These are phyloP conservation scores for Metacarcinus magister DNA, from an alignment of 2,888 invertebrate genomes.

Conservation along the genomic window DNA sequence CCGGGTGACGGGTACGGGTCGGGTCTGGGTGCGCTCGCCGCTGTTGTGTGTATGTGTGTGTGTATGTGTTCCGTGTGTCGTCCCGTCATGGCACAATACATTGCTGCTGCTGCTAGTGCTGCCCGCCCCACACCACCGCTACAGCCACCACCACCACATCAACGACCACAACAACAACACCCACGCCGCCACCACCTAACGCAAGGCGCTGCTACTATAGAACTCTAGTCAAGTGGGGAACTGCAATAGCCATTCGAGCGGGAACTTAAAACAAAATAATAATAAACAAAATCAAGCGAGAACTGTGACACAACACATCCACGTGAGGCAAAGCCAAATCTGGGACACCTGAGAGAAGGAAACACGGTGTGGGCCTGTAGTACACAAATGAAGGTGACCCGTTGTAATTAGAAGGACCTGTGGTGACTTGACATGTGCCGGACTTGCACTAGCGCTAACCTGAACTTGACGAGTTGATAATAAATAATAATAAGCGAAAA, in stretches of 20 bases:
- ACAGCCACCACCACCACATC: neutral
- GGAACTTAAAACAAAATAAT: neutral
- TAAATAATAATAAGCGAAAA: neutral
- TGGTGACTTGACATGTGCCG: conserved; percentile 3
- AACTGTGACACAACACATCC: neutral
- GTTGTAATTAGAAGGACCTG: neutral
- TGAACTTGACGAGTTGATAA: neutral
- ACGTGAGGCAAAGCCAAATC: neutral
- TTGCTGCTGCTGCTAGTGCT: neutral
- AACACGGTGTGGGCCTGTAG: neutral
- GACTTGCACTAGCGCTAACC: neutral
- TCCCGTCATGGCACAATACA: neutral
- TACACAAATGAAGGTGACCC: neutral
- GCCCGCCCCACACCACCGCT: neutral
- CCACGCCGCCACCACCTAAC: conserved; percentile 49
- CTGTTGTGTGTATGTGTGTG: conserved; percentile 43
- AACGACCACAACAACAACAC: neutral
- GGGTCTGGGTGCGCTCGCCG: neutral
- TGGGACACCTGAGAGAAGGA: neutral
- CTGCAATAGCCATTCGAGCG: neutral
- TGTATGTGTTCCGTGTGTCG: conserved; percentile 36
- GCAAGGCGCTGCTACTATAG: neutral
- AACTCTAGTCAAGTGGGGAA: neutral
- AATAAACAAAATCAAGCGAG: neutral
- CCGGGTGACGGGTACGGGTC: conserved; percentile 68